Percentiles rank a stretch among this genome's conserved stretches.
phyloP scores from a whole-genome alignment of 2,797 vertebrate species.

The Mormyrops attenuatus region DNA sequence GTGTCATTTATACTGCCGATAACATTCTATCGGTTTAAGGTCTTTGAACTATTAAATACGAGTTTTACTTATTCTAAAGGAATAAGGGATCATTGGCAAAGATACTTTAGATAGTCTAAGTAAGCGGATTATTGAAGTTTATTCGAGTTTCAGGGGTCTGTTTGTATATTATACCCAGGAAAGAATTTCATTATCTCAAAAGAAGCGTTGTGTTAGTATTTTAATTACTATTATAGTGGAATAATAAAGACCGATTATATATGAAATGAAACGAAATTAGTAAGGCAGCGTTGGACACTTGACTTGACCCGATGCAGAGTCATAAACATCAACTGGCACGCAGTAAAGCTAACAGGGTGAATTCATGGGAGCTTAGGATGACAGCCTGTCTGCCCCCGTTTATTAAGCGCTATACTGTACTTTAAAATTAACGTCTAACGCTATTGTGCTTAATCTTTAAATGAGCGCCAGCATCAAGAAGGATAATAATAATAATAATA shows the following conservation, averaged over 20 bases:
- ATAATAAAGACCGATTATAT: background rate
- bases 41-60: background rate
- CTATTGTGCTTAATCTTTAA: background rate
- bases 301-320: background rate
- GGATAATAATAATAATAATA: background rate
- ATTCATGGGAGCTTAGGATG: background rate
- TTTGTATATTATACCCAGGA: background rate
- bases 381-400: background rate
- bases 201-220: background rate
- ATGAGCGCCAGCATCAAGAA: background rate
- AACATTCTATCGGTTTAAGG: constrained; percentile 9
- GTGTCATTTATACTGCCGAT: constrained; percentile 38
- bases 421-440: background rate
- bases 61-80: background rate
- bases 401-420: background rate
- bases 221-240: too few relatives aligned
- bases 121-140: background rate
- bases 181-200: background rate
- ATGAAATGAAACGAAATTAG: background rate
- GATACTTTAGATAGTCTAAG: background rate
- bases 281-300: background rate
- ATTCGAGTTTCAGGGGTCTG: background rate
- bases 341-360: background rate
- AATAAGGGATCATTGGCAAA: background rate
- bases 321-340: background rate